Percentiles rank a stretch among this genome's conserved stretches.
These are phyloP conservation scores for Illadopsis cleaveri DNA, from an alignment of 2,113 vertebrate genomes.

Conservation along the genomic window DNA sequence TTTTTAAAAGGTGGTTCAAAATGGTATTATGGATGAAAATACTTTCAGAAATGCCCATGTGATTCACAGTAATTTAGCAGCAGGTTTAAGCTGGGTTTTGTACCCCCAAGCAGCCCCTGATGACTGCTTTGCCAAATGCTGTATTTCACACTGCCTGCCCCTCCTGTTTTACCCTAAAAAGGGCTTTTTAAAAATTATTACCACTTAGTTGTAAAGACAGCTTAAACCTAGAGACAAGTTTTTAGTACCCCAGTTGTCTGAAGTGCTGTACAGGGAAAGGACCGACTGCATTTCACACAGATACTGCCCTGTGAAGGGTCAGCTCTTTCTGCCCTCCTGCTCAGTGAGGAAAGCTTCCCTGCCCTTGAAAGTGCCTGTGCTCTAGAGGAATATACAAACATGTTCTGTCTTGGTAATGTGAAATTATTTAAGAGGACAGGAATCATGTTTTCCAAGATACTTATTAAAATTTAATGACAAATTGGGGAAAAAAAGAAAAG, in stretches of 20 bases:
- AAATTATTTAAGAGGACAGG: not conserved
- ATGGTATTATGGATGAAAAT: not conserved
- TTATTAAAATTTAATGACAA: not conserved
- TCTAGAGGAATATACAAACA: not conserved
- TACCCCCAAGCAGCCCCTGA: not conserved
- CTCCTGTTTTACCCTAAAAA: not conserved
- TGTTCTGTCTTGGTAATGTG: not conserved
- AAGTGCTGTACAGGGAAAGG: not conserved
- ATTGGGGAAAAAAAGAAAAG: not conserved
- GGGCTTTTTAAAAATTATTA: not conserved
- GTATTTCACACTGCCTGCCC: not conserved
- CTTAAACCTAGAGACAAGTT: no score
- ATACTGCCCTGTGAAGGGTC: not conserved
- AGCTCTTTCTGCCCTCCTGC: not conserved
- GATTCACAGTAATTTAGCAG: not conserved
- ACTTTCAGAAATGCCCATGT: not conserved
- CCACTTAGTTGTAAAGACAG: not conserved
- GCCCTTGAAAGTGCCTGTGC: not conserved
- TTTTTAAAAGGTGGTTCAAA: not conserved
- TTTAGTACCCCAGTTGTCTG: not conserved
- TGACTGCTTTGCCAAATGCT: not conserved
- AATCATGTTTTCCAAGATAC: not conserved
- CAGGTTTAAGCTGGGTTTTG: not conserved
- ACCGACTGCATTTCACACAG: not conserved
- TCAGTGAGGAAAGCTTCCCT: not conserved